phyloP scores from a whole-genome alignment of 2,888 invertebrate species.

The Heteromurus nitidus region DNA sequence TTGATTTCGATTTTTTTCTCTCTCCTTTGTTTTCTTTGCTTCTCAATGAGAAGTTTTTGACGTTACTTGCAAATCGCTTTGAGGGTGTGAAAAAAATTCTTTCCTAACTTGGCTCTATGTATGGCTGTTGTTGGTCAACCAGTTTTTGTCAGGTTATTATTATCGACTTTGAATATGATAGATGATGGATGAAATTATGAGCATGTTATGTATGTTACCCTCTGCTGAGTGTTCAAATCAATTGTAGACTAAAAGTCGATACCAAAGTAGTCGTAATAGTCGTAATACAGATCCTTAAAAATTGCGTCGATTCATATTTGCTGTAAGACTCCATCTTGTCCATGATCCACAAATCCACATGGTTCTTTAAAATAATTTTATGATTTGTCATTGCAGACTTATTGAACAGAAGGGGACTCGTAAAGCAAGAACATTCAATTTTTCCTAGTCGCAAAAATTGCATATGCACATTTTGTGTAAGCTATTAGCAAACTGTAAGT shows the following conservation, averaged over 20 bases:
- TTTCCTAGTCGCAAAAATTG: no score
- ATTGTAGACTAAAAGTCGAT: no score
- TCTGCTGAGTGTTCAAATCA: not conserved
- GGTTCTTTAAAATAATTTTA: no score
- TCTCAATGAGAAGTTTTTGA: not conserved
- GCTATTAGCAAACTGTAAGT: no score
- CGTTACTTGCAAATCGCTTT: not conserved
- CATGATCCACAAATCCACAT: no score
- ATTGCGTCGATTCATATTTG: not conserved
- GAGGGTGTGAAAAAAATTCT: not conserved
- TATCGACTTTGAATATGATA: not conserved
- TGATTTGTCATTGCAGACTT: no score
- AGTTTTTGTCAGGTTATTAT: conserved; percentile 38
- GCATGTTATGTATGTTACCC: not conserved
- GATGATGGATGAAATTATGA: not conserved
- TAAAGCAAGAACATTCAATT: no score
- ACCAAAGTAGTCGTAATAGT: not conserved
- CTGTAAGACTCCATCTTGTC: not conserved
- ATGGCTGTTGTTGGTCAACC: conserved; percentile 22
- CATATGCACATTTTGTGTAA: no score
- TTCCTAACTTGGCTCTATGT: no score
- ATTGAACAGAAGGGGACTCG: no score
- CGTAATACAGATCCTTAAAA: not conserved
- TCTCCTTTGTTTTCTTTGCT: not conserved
- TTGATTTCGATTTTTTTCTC: not conserved